Evolutionary conservation across 2,797 vertebrate species (phyloP).

Genomic region (Rhyacichthys aspro): DNA sequence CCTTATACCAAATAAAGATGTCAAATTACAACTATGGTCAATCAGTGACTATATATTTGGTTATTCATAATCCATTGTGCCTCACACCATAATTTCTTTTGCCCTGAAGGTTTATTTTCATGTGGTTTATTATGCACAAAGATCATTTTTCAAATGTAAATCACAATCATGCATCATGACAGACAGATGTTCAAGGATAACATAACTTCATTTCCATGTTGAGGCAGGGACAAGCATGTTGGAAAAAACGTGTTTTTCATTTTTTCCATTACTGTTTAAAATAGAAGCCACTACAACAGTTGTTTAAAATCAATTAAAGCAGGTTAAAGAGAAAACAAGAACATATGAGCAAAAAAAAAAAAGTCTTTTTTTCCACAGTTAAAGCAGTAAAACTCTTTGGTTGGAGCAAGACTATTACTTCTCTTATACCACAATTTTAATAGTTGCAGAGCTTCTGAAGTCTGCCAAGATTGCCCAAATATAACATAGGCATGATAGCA

Average conservation of each 20-base stretch:
- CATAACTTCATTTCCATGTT: conserved; percentile 35
- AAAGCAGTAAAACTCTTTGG: no score
- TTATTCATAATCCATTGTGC: no score
- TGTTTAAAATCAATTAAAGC: no score
- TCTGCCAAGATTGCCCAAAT: conserved; percentile 36
- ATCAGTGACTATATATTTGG: no score
- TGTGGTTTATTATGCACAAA: background rate
- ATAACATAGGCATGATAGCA: conserved; percentile 49
- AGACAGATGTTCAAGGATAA: conserved; percentile 20
- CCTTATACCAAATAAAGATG: no score
- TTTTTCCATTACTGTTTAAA: background rate
- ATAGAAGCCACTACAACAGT: background rate
- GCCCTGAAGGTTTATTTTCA: background rate
- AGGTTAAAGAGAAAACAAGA: no score
- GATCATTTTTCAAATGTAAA: conserved; percentile 47
- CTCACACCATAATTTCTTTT: background rate
- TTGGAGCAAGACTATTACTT: no score
- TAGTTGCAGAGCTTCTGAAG: conserved; percentile 4
- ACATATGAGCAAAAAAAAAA: no score
- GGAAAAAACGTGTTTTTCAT: background rate
- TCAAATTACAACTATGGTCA: no score
- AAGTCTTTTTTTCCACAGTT: no score
- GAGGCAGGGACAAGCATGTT: background rate
- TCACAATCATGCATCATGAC: conserved; percentile 29
- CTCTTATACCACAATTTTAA: background rate